Conservation (phyloP, 2,888 invertebrate species). For the Eueremaeus valkanovi region DNA sequence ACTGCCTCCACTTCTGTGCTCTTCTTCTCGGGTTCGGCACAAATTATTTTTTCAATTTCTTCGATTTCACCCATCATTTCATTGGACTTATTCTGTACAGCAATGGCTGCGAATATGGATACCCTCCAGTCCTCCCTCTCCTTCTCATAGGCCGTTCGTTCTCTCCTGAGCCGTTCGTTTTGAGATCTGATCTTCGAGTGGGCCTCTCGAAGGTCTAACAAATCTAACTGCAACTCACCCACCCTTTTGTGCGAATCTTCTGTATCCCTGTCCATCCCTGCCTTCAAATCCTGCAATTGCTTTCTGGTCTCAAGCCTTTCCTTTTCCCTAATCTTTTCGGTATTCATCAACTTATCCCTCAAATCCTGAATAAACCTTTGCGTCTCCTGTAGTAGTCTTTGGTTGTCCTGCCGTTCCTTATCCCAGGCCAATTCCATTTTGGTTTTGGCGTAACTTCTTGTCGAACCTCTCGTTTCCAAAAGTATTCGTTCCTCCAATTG, state of each 20-base stretch:
- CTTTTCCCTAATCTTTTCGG: conserved; percentile 82
- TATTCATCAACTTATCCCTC: conserved; percentile 53
- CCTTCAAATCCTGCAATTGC: conserved; percentile 76
- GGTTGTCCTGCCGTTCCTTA: conserved; percentile 86
- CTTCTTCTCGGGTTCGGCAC: neutral
- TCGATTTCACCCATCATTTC: conserved; percentile 43
- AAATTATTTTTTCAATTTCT: conserved; percentile 33
- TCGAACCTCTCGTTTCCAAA: conserved; percentile 67
- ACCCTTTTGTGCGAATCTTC: conserved; percentile 77
- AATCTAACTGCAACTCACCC: conserved; percentile 81
- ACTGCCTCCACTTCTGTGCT: neutral
- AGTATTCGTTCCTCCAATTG: conserved; percentile 83
- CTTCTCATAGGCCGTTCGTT: conserved; percentile 75
- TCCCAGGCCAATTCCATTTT: conserved; percentile 89
- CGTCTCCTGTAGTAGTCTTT: conserved; percentile 81
- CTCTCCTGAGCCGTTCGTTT: conserved; percentile 80
- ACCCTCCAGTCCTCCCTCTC: conserved; percentile 47
- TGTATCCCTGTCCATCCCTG: conserved; percentile 67
- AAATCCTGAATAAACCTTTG: conserved; percentile 76
- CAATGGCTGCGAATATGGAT: conserved; percentile 42
- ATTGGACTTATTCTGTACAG: conserved; percentile 42
- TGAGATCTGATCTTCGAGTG: conserved; percentile 85
- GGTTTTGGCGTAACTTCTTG: conserved; percentile 76
- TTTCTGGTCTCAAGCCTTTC: conserved; percentile 80
- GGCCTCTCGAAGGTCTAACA: conserved; percentile 80